Evolutionary conservation across 2,113 vertebrate species (phyloP).

Genomic region (Bothrops jararaca): DNA sequence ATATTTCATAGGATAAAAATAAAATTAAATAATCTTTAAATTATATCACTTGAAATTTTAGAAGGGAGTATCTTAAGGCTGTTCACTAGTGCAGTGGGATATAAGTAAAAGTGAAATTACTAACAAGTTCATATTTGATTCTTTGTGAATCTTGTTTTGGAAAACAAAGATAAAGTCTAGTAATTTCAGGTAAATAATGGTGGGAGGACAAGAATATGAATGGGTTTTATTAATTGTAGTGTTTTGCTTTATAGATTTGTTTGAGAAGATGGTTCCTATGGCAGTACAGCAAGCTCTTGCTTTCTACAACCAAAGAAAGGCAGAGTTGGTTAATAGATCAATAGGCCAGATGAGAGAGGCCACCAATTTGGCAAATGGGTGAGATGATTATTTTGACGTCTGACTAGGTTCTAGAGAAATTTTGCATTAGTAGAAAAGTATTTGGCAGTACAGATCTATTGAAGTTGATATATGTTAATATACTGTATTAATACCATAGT

Average conservation of each 20-base stretch:
- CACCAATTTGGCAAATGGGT: conserved; percentile 95
- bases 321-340: conserved; percentile 88
- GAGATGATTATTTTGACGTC: conserved; percentile 27
- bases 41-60: background rate
- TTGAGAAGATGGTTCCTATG: conserved; percentile 98
- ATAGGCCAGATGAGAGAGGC: conserved; percentile 95
- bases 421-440: background rate
- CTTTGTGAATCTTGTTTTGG: background rate
- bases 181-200: background rate
- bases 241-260: conserved; percentile 78
- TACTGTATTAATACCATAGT: background rate
- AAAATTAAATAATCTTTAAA: background rate
- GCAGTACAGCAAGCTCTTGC: conserved; percentile 90
- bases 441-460: background rate
- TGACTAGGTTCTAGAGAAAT: background rate
- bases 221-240: background rate
- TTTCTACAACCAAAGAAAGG: conserved; percentile 85
- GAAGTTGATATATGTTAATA: background rate
- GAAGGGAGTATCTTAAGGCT: background rate
- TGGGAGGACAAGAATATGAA: background rate
- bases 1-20: background rate
- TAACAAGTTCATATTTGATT: background rate
- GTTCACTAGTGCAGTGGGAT: background rate
- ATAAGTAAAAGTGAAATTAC: background rate
- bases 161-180: background rate